Base-by-base conservation (phyloP, 2,888 invertebrate species). In the Chaetoderma sp. region DNA sequence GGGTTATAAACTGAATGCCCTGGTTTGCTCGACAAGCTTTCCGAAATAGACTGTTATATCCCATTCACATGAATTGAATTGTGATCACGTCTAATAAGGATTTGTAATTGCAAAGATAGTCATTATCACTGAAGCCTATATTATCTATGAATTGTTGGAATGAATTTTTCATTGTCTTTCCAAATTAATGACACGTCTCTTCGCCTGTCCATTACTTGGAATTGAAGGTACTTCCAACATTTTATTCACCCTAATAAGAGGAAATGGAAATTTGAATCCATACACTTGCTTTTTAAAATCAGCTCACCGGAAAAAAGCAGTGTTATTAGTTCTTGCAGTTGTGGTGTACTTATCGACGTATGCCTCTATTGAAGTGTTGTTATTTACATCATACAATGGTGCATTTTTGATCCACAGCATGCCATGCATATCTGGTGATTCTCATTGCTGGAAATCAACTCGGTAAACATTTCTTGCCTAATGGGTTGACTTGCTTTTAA, bases 11-110 rank as follows among this genome's bases (percentile, higher is more conserved):
- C n/a, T n/a, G n/a, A n/a, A n/a, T n/a, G n/a, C n/a, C n/a, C n/a
- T n/a, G n/a, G n/a, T n/a, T n/a, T n/a, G n/a, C n/a, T n/a, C n/a
- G n/a, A n/a, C n/a, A n/a, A n/a, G n/a, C n/a, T n/a, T n/a, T n/a
- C n/a, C n/a, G n/a, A n/a, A n/a, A n/a, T n/a, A n/a, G n/a, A n/a
- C n/a, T n/a, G n/a, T n/a, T n/a, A n/a, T n/a, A n/a, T n/a, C n/a
- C n/a, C n/a, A 67, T 82, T 83, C 0, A 81, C 71, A 25, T 67
- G 65, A 1, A 60, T 61, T 13, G 67, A 73, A 36, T 67, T 50
- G 2, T 70, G 50, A n/a, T 32, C n/a, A 39, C 79, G 60, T 62
- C n/a, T n/a, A n/a, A n/a, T n/a, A n/a, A n/a, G n/a, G n/a, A n/a
- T n/a, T n/a, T n/a, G n/a, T n/a, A n/a, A 77, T 73, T 2, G 77